Evolutionary conservation across 2,113 vertebrate genomes (phyloP).

Genomic region (Hydrochoerus hydrochaeris): DNA sequence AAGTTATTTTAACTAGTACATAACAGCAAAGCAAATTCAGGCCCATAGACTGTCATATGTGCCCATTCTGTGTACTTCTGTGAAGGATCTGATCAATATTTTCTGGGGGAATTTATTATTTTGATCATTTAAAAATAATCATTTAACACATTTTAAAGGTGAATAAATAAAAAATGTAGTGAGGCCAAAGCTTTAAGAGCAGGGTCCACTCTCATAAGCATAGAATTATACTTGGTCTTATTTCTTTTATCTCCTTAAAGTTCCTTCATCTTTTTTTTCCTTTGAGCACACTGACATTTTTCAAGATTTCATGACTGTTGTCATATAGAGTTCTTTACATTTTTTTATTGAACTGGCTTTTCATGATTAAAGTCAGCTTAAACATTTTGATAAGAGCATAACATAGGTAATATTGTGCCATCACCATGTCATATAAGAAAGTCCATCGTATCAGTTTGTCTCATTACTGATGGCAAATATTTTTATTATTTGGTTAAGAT

Average conservation of each 20-base stretch:
- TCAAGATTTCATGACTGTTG: background rate
- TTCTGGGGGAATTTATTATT: background rate
- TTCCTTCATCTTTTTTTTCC: background rate
- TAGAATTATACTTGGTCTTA: background rate
- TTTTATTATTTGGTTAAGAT: background rate
- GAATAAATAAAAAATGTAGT: background rate
- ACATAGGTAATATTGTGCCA: background rate
- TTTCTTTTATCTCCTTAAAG: constrained; percentile 18
- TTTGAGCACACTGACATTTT: background rate
- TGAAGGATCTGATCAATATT: background rate
- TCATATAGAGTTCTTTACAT: background rate
- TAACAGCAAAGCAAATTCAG: background rate
- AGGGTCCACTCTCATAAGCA: background rate
- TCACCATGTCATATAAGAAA: background rate
- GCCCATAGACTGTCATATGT: background rate
- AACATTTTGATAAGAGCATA: background rate
- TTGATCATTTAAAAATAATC: background rate
- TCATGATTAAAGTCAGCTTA: background rate
- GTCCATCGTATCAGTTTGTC: too few relatives aligned
- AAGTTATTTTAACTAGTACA: background rate
- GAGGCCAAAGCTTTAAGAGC: background rate
- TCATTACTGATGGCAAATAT: background rate
- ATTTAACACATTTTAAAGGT: background rate
- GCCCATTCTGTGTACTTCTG: background rate
- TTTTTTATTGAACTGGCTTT: background rate